A percentile compares a stretch with the other conserved stretches of the same genome.
These are phyloP conservation scores for Monomorium pharaonis DNA, from an alignment of 1,140 invertebrate species.

Conservation along the genomic window DNA sequence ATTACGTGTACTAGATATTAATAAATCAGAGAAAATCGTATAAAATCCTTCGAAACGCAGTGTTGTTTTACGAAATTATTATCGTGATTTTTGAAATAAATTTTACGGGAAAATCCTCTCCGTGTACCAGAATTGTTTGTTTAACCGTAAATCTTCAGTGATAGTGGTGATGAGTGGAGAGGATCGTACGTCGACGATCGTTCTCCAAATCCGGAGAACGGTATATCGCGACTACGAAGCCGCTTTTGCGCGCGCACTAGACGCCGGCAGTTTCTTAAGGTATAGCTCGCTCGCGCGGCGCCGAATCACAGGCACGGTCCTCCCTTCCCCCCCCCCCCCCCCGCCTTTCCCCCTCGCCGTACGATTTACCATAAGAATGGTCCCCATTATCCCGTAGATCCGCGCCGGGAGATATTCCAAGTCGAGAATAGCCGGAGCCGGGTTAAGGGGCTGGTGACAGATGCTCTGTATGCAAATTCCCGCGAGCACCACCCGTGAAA, in stretches of 20 bases:
- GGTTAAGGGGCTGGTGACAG: conserved; percentile 84
- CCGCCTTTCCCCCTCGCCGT: conserved; percentile 47
- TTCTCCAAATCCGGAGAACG: neutral
- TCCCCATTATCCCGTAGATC: conserved; percentile 84
- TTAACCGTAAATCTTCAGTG: neutral
- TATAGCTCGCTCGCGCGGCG: conserved; percentile 33
- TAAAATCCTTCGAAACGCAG: no score
- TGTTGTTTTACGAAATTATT: no score
- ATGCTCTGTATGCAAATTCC: conserved; percentile 85
- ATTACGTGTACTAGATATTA: no score
- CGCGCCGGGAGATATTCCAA: conserved; percentile 80
- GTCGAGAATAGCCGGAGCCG: conserved; percentile 82
- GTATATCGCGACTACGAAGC: conserved; percentile 45
- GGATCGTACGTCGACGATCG: neutral
- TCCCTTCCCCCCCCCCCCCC: conserved; percentile 20
- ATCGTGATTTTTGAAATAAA: no score
- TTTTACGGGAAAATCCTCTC: no score
- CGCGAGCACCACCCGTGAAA: conserved; percentile 77
- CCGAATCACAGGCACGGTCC: conserved; percentile 72
- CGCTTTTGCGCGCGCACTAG: neutral
- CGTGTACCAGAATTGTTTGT: neutral
- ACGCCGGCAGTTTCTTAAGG: conserved; percentile 45
- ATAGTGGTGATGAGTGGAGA: neutral
- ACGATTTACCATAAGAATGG: conserved; percentile 84
- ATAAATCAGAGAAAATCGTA: no score